Conservation (phyloP, 2,888 invertebrate species). For the Chloroclysta siterata region DNA sequence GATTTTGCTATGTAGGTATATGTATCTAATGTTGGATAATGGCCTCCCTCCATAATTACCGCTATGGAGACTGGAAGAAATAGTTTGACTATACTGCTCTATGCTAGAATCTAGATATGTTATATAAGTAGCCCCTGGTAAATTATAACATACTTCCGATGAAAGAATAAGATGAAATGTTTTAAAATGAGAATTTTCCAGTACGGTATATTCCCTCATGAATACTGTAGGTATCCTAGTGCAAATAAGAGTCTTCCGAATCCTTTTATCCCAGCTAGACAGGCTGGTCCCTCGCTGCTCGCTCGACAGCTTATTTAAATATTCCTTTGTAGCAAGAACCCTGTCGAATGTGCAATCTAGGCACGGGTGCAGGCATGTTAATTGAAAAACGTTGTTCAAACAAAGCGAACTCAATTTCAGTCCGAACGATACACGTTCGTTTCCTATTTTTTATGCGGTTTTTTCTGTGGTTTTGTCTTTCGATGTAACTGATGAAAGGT, state of each 20-base stretch:
- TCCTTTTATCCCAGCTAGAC: conserved; percentile 16
- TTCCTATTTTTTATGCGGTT: conserved; percentile 23
- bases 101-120: too few relatives aligned
- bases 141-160: neutral
- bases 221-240: conserved; percentile 13
- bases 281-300: conserved; percentile 17
- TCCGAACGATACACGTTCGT: conserved; percentile 43
- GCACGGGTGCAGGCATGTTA: conserved; percentile 58
- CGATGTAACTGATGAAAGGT: conserved; percentile 24
- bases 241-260: conserved; percentile 19
- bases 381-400: conserved; percentile 68
- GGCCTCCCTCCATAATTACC: too few relatives aligned
- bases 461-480: conserved; percentile 18
- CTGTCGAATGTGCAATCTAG: conserved; percentile 44
- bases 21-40: too few relatives aligned
- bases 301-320: conserved; percentile 47
- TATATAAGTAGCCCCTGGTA: too few relatives aligned
- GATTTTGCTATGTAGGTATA: too few relatives aligned
- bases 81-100: too few relatives aligned
- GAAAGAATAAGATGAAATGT: neutral
- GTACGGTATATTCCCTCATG: conserved; percentile 1
- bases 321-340: conserved; percentile 49
- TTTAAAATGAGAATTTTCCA: neutral
- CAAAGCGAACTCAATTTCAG: conserved; percentile 66
- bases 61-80: too few relatives aligned